Evolutionary conservation across 2,113 vertebrate genomes (phyloP).

Genomic region (Glaucomys volans): DNA sequence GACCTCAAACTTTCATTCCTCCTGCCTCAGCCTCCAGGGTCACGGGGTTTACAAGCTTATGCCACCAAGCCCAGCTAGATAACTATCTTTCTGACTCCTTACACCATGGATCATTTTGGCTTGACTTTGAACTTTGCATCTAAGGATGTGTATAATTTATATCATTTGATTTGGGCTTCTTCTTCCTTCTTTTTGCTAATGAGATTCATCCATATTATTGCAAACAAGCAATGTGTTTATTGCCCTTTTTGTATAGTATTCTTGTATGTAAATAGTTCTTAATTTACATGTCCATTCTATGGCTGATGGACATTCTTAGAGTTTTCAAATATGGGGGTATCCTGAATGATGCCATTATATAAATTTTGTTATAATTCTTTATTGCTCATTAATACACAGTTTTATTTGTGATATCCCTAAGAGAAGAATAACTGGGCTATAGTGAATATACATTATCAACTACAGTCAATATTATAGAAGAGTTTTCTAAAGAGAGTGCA

Average conservation of each 20-base stretch:
- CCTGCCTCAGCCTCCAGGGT: too few species aligned
- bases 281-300: neutral
- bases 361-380: neutral
- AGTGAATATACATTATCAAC: neutral
- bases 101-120: neutral
- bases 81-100: neutral
- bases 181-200: neutral
- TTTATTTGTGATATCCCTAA: neutral
- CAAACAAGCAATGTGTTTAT: neutral
- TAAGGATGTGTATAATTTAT: neutral
- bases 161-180: neutral
- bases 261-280: neutral
- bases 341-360: neutral
- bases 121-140: neutral
- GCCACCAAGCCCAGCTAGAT: too few species aligned
- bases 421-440: neutral
- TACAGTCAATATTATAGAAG: neutral
- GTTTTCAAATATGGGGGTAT: neutral
- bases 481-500: neutral
- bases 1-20: too few species aligned
- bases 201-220: neutral
- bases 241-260: neutral
- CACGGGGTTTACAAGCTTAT: too few species aligned
- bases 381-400: neutral
- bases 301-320: neutral